Percentiles rank a stretch among this genome's conserved stretches.
Evolutionary conservation across 2,113 vertebrate genomes (phyloP).

Genomic region (Balaeniceps rex): DNA sequence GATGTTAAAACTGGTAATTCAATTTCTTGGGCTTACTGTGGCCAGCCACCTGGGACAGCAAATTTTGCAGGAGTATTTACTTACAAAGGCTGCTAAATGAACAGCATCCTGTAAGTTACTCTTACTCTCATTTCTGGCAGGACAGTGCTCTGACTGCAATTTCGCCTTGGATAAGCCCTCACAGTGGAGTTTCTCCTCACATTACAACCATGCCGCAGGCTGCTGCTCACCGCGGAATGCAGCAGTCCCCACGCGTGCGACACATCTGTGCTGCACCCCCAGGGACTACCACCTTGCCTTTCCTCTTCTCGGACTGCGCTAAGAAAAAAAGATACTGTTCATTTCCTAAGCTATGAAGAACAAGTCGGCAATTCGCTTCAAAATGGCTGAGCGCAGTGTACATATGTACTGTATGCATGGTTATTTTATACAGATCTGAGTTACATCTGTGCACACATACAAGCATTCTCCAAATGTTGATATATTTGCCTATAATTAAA

Average conservation of each 20-base stretch:
- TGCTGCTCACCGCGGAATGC: neutral
- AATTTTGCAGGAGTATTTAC: neutral
- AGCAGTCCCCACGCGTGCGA: neutral
- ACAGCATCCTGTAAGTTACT: neutral
- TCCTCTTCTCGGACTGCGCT: neutral
- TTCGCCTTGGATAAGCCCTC: neutral
- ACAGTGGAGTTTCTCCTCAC: neutral
- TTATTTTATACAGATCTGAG: neutral
- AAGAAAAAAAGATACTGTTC: neutral
- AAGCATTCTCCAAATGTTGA: neutral
- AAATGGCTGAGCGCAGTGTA: neutral
- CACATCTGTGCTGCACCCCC: neutral
- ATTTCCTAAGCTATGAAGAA: neutral
- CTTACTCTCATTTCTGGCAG: neutral
- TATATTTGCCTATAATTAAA: neutral
- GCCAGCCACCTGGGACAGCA: neutral
- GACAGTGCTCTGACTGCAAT: neutral
- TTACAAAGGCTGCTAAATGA: neutral
- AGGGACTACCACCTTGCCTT: neutral
- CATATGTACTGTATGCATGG: rapidly evolving
- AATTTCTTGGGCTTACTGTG: neutral
- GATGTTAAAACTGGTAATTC: neutral
- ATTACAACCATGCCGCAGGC: neutral
- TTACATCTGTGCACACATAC: neutral
- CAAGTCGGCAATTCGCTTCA: rapidly evolving